Base-by-base conservation (phyloP, 2,113 vertebrate species). In the Globicephala melas region DNA sequence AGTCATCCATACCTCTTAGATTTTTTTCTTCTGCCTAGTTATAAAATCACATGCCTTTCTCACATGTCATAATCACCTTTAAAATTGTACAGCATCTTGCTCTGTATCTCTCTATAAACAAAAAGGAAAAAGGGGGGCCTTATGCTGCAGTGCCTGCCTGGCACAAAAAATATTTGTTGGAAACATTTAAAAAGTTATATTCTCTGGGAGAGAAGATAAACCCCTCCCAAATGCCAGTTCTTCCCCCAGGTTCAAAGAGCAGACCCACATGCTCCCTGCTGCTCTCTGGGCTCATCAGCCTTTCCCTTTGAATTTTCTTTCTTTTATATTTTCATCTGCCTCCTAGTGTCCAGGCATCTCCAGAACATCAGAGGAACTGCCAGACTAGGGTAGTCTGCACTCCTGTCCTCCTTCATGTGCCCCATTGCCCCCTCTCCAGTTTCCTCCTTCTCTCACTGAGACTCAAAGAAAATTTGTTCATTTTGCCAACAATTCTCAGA, bases 391-490 rank as follows among this genome's bases (percentile, higher is more conserved):
- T 60, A 31, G 50, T 67, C 88, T 85, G 41, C 28, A 17, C 65
- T 26, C 55, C 7, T 2, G 1, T 47, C 53, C 5, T 10, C 60
- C n/a, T 44, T 47, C 28, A 4, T 18, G 3, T 2, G 7, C 11
- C 33, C 58, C 23, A 15, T 8, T 6, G 1, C 6, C 36, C 21
- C 14, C 4, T 60, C 17, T 44, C 26, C 15, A 18, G 5, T 13
- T 44, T 15, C 26, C n/a, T 85, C 55, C 47, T 87, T 68, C n/a
- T 71, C 44, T 77, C 41, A 41, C 13, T 17, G 25, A 91, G 41
- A 92, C 26, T 71, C 85, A 82, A 67, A 77, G 55, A n/a, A 33
- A 96, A 92, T 92, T 26, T 65, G 3, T 62, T 96, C 41, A 95
- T 83, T 95, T 95, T 63, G 71, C 60, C 94, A 89, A 70, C 26